A percentile compares a stretch with the other conserved stretches of the same genome.
These are phyloP conservation scores for Epicampocera succincta DNA, from an alignment of 2,888 invertebrate species.

Conservation along the genomic window DNA sequence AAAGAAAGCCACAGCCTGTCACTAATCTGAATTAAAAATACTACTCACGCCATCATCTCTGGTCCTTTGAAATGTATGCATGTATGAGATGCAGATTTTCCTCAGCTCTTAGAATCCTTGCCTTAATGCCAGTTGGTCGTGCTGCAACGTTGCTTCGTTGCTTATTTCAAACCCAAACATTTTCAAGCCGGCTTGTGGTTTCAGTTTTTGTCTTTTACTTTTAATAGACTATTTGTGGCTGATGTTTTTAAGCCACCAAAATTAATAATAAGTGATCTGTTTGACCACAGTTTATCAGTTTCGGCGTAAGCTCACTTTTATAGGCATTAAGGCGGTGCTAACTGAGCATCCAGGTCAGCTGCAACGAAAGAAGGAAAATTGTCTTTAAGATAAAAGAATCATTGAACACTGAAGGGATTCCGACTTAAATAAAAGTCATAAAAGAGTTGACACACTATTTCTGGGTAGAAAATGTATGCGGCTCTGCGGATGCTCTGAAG, in stretches of 20 bases:
- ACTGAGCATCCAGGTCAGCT: too few species aligned
- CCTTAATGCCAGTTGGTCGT: constrained; percentile 61
- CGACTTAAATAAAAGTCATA: too few species aligned
- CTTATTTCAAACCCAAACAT: constrained; percentile 2
- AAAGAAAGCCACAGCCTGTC: too few species aligned
- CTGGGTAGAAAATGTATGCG: too few species aligned
- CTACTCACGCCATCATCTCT: neutral
- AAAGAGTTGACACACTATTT: too few species aligned
- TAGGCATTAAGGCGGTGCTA: too few species aligned
- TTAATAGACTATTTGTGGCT: constrained; percentile 27
- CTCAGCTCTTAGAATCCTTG: constrained; percentile 16
- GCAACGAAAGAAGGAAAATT: too few species aligned
- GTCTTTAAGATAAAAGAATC: too few species aligned
- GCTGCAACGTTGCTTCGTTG: constrained; percentile 19
- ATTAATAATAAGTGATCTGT: constrained; percentile 81
- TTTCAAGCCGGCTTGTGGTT: constrained; percentile 50
- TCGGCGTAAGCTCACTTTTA: constrained; percentile 42
- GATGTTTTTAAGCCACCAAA: constrained; percentile 77
- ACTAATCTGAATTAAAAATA: neutral
- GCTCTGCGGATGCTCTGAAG: too few species aligned
- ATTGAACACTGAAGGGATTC: too few species aligned
- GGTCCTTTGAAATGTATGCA: neutral
- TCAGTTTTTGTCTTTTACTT: constrained; percentile 31
- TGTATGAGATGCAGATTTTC: constrained; percentile 19
- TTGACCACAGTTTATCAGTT: constrained; percentile 74